phyloP scores from a whole-genome alignment of 2,113 vertebrate species.

The Ceyx melanurus region DNA sequence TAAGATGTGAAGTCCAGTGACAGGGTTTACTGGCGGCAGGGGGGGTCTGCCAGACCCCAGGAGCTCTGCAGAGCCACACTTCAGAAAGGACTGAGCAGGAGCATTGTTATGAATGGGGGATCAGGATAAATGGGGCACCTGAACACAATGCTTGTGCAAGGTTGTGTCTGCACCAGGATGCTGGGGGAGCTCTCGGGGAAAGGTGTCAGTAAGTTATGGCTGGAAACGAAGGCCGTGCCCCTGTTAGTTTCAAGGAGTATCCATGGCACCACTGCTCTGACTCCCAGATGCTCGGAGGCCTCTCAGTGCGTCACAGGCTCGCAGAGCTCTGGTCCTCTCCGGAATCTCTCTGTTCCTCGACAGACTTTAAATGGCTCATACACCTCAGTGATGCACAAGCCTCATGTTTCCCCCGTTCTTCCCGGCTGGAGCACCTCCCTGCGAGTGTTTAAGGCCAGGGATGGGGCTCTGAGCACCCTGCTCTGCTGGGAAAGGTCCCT shows the following conservation, averaged over 20 bases:
- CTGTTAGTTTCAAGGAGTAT: background rate
- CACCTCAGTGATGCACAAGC: background rate
- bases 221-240: background rate
- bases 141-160: background rate
- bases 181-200: background rate
- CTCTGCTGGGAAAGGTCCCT: background rate
- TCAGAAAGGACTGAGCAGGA: background rate
- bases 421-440: fast-evolving
- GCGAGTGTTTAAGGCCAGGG: background rate
- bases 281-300: background rate
- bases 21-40: background rate
- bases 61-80: background rate
- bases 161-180: background rate
- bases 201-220: too few species aligned
- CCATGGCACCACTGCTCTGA: background rate
- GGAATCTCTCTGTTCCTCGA: background rate
- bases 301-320: background rate
- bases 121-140: background rate
- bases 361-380: fast-evolving
- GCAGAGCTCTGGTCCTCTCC: background rate
- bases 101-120: background rate
- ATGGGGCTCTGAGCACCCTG: background rate
- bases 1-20: background rate
- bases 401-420: fast-evolving
- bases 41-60: background rate